A percentile compares a stretch with the other conserved stretches of the same genome.
Conservation (phyloP, 2,888 invertebrate species). For the Drosophila fulvimacula region DNA sequence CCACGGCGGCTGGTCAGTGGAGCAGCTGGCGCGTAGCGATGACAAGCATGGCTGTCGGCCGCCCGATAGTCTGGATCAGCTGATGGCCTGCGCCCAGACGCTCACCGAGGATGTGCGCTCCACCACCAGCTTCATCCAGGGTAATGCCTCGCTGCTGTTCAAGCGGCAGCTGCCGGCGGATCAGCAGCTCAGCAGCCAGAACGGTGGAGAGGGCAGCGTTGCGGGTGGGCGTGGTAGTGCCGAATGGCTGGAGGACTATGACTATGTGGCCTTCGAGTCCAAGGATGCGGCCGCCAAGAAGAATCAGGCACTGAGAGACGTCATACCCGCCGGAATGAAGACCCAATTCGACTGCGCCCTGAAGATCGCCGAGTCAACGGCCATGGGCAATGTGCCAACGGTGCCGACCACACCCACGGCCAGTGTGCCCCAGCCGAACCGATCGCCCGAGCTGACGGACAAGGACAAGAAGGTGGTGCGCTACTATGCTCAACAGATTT, state of each 20-base stretch:
- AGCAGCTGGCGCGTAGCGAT: slow-evolving; percentile 86
- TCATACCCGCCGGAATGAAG: slow-evolving; percentile 89
- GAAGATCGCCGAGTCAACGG: slow-evolving; percentile 89
- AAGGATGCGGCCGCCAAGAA: slow-evolving; percentile 89
- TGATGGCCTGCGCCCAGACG: slow-evolving; percentile 94
- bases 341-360: slow-evolving; percentile 91
- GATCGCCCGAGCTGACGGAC: slow-evolving; percentile 86
- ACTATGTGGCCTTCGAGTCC: slow-evolving; percentile 94
- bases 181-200: slow-evolving; percentile 14
- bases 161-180: slow-evolving; percentile 85
- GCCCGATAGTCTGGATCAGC: slow-evolving; percentile 94
- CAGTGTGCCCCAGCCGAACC: slow-evolving; percentile 39
- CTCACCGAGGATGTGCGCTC: slow-evolving; percentile 95
- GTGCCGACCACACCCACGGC: slow-evolving; percentile 53
- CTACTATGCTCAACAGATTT: slow-evolving; percentile 95
- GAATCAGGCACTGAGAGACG: slow-evolving; percentile 90
- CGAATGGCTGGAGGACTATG: slow-evolving; percentile 93
- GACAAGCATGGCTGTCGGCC: slow-evolving; percentile 84
- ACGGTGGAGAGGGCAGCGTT: slow-evolving; percentile 24
- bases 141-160: slow-evolving; percentile 91
- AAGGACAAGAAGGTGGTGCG: slow-evolving; percentile 93
- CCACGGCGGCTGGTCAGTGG: slow-evolving; percentile 92
- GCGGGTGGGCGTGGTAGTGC: slow-evolving; percentile 56
- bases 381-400: slow-evolving; percentile 84
- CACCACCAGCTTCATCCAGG: slow-evolving; percentile 95